Percentiles rank a stretch among this genome's conserved stretches.
These are phyloP conservation scores for Dysmachus trigonus DNA, from an alignment of 2,888 invertebrate species.

Conservation along the genomic window DNA sequence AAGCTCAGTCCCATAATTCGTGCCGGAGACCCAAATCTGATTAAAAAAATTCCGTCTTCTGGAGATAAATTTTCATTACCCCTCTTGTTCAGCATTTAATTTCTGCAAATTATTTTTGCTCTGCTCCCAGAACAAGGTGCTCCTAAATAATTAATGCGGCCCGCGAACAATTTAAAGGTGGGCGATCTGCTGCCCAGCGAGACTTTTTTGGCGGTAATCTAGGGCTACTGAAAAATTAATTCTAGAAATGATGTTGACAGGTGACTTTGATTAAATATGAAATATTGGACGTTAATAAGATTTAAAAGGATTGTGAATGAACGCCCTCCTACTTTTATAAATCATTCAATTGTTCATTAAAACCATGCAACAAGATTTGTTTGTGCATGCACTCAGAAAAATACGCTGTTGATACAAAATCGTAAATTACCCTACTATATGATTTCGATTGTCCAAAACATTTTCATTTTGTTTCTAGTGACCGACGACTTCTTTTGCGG, in stretches of 20 bases:
- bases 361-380: background rate
- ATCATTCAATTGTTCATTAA: background rate
- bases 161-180: background rate
- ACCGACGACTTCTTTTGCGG: too few species aligned
- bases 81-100: background rate
- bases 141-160: constrained; percentile 6
- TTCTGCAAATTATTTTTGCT: constrained; percentile 10
- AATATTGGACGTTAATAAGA: background rate
- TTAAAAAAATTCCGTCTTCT: constrained; percentile 21
- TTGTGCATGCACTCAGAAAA: too few species aligned
- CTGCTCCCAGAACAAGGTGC: background rate
- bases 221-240: constrained; percentile 12
- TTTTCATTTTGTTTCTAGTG: too few species aligned
- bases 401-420: too few species aligned
- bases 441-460: too few species aligned
- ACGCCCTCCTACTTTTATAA: background rate
- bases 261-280: constrained; percentile 20
- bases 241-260: constrained; percentile 9
- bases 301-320: background rate
- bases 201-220: background rate
- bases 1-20: background rate
- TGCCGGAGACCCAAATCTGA: background rate
- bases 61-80: constrained; percentile 30
- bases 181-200: background rate
- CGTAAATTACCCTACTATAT: too few species aligned